Conservation (phyloP, 2,113 vertebrate species). For the Polypterus bichir region DNA sequence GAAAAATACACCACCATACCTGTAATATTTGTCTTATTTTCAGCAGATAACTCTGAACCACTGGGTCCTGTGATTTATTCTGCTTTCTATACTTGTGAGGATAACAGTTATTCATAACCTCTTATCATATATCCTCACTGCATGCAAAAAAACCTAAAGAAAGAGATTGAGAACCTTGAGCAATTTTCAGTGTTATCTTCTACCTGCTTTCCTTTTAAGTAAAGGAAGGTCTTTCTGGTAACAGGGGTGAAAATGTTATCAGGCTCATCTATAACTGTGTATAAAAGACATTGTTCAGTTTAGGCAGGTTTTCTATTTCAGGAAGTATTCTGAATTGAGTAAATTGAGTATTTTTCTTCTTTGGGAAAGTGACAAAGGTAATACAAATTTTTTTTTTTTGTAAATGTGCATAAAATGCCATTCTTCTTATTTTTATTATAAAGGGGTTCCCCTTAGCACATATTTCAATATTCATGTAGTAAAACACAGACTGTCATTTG, state of each 20-base stretch:
- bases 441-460: no score
- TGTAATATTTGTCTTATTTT: no score
- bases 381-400: not conserved
- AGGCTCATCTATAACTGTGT: slow-evolving; percentile 19
- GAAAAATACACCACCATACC: no score
- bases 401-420: not conserved
- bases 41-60: no score
- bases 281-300: slow-evolving; percentile 22
- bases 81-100: not conserved
- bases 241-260: slow-evolving; percentile 6
- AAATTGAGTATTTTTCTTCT: not conserved
- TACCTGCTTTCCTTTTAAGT: slow-evolving; percentile 11
- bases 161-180: not conserved
- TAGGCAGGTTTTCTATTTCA: not conserved
- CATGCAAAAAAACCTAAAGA: not conserved
- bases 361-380: not conserved
- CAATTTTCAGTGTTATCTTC: slow-evolving; percentile 24
- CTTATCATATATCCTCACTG: slow-evolving; percentile 22
- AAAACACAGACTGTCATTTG: no score
- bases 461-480: no score
- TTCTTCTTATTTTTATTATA: no score
- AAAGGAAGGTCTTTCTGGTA: slow-evolving; percentile 21
- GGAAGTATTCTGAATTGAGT: not conserved
- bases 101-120: not conserved
- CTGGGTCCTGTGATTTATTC: no score